Percentiles rank a stretch among this genome's conserved stretches.
Conservation (phyloP, 2,888 invertebrate species). For the Apamea epomidion region DNA sequence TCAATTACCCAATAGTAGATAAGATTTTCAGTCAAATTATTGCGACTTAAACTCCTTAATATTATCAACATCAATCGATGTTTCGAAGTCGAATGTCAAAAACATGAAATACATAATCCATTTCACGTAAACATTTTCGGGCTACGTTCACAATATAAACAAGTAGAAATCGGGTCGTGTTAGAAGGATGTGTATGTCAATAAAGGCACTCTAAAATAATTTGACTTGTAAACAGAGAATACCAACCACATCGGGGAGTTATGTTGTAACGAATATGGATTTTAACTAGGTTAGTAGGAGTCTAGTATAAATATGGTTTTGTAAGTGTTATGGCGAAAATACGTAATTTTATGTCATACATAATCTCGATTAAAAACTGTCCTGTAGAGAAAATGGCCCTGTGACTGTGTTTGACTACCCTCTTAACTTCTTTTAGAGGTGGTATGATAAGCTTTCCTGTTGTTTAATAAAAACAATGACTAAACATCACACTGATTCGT, state of each 20-base stretch:
- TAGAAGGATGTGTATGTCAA: constrained; percentile 48
- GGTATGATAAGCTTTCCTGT: not conserved
- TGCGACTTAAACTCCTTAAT: not conserved
- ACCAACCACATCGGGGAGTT: not conserved
- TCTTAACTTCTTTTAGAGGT: not conserved
- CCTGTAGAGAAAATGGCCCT: not conserved
- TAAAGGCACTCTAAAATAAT: constrained; percentile 56
- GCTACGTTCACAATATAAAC: constrained; percentile 36
- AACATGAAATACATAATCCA: constrained; percentile 31
- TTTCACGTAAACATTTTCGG: constrained; percentile 32
- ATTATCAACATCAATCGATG: not conserved
- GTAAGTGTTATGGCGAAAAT: not conserved
- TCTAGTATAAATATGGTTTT: constrained; percentile 2
- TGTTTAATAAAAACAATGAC: not conserved
- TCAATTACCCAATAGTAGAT: not conserved
- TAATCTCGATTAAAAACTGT: not conserved
- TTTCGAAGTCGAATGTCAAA: constrained; percentile 11
- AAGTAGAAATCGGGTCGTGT: constrained; percentile 41
- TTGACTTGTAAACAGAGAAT: constrained; percentile 44
- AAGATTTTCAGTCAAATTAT: constrained; percentile 2
- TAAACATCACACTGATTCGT: not conserved
- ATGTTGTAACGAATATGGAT: constrained; percentile 14
- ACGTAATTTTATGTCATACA: not conserved
- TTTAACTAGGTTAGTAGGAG: constrained; percentile 9
- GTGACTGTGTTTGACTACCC: not conserved